Percentiles rank a stretch among this genome's conserved stretches.
Evolutionary conservation across 2,113 vertebrate genomes (phyloP).

Genomic region (Python bivittatus): DNA sequence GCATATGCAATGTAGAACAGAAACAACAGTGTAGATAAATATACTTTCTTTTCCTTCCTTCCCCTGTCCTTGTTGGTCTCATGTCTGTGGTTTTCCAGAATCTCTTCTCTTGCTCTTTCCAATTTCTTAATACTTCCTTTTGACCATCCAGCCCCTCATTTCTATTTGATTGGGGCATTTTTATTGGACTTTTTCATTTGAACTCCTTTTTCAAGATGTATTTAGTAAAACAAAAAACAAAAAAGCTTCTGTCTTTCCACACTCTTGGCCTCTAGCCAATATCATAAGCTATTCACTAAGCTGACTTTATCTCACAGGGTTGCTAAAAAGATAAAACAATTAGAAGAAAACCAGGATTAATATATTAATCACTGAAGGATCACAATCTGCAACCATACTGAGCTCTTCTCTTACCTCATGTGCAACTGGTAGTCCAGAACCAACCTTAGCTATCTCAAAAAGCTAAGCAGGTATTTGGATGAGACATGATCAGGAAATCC

Average conservation of each 20-base stretch:
- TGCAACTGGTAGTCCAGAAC: neutral
- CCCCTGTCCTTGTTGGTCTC: neutral
- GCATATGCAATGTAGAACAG: neutral
- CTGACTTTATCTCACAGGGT: neutral
- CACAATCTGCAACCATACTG: neutral
- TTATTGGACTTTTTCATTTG: neutral
- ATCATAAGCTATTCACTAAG: neutral
- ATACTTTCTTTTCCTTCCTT: neutral
- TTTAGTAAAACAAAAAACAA: neutral
- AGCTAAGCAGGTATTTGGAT: neutral
- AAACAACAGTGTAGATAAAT: neutral
- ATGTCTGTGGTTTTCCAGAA: neutral
- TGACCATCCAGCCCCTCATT: neutral
- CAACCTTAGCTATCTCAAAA: neutral
- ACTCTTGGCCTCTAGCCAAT: neutral
- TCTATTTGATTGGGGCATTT: neutral
- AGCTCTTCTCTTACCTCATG: neutral
- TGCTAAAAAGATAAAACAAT: neutral
- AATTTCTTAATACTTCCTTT: neutral
- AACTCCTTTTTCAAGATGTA: neutral
- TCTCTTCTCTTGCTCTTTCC: neutral
- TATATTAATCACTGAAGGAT: neutral
- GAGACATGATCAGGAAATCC: neutral
- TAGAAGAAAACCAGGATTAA: neutral
- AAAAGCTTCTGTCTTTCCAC: neutral